phyloP scores from a whole-genome alignment of 2,113 vertebrate species.

The Upupa epops region DNA sequence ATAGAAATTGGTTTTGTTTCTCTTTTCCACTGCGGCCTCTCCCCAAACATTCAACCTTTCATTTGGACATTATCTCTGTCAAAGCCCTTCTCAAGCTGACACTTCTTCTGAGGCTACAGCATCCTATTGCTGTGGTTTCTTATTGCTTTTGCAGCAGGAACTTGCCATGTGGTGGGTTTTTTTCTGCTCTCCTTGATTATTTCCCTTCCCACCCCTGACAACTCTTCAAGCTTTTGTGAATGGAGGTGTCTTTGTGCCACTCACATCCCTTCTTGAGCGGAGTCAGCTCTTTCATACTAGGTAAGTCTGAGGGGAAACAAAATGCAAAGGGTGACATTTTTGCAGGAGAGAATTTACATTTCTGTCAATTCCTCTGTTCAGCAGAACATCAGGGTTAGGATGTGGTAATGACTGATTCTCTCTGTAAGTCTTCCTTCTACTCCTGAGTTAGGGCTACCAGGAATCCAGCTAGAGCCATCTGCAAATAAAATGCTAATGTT shows the following conservation, averaged over 20 bases:
- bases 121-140: not conserved
- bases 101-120: slow-evolving; percentile 16
- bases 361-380: not conserved
- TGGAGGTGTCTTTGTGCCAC: not conserved
- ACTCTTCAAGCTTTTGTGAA: slow-evolving; percentile 15
- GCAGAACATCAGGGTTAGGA: not conserved
- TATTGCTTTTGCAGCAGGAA: slow-evolving; percentile 11
- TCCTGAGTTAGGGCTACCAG: not conserved
- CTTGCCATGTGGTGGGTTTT: not conserved
- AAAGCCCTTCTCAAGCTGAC: slow-evolving; percentile 51
- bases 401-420: not conserved
- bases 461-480: not conserved
- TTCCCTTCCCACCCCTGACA: slow-evolving; percentile 23
- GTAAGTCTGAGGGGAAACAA: not conserved
- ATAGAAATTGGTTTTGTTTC: slow-evolving; percentile 38
- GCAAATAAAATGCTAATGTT: not conserved
- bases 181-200: slow-evolving; percentile 29
- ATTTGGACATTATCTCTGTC: slow-evolving; percentile 53
- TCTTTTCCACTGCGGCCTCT: slow-evolving; percentile 18
- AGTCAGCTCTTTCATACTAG: not conserved
- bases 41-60: not conserved
- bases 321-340: not conserved
- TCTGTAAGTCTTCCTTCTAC: not conserved
- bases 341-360: not conserved
- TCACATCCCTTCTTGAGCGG: not conserved